Evolutionary conservation across 2,113 vertebrate genomes (phyloP).

Genomic region (Sakesphorus luctuosus): DNA sequence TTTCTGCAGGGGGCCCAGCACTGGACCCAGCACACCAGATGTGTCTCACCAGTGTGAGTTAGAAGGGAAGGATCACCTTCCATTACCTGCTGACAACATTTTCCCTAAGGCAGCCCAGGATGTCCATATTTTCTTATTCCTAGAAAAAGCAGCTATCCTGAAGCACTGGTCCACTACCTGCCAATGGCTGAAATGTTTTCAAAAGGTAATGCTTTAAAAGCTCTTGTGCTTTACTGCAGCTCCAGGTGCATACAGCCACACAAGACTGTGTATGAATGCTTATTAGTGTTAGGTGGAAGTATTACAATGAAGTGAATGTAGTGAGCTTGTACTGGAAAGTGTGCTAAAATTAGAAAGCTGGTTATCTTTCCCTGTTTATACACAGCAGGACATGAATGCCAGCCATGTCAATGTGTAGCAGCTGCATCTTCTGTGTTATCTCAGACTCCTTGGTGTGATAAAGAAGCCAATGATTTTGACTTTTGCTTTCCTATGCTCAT

Average conservation of each 20-base stretch:
- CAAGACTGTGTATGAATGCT: accelerated
- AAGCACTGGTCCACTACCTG: neutral
- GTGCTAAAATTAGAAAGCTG: neutral
- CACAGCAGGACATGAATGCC: neutral
- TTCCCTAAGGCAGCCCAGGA: neutral
- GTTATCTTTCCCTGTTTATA: neutral
- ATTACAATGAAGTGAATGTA: neutral
- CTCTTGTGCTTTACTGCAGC: neutral
- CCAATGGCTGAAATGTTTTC: neutral
- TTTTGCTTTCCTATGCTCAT: neutral
- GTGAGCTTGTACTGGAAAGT: neutral
- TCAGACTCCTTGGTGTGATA: neutral
- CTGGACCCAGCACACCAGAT: neutral
- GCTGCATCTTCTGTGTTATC: neutral
- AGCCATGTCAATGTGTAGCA: neutral
- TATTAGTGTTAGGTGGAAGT: neutral
- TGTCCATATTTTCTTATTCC: neutral
- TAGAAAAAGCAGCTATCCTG: neutral
- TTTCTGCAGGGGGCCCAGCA: neutral
- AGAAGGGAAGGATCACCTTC: neutral
- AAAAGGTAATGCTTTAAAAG: neutral
- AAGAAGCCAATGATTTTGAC: neutral
- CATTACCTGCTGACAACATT: neutral
- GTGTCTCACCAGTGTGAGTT: neutral
- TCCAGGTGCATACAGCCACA: accelerated